These are phyloP conservation scores for Tyrophagus putrescentiae DNA, from an alignment of 1,140 invertebrate species.

Conservation along the genomic window DNA sequence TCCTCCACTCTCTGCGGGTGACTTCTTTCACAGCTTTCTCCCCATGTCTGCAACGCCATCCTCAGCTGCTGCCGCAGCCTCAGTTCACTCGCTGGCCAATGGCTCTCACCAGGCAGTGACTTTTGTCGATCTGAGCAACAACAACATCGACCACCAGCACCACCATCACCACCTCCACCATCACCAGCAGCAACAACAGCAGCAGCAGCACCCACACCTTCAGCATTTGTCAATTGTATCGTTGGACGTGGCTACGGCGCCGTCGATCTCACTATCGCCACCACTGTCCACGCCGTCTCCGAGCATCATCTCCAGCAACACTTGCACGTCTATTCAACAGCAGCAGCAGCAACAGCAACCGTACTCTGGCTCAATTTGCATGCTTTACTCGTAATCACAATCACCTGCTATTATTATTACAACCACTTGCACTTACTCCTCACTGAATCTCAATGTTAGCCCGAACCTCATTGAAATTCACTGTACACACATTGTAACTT, in stretches of 20 bases:
- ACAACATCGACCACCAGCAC: background rate
- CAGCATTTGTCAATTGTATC: background rate
- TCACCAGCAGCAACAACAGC: background rate
- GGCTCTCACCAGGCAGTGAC: background rate
- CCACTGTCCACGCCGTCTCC: background rate
- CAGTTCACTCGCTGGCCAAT: background rate
- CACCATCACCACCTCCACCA: background rate
- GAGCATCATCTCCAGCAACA: background rate
- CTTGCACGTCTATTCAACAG: background rate
- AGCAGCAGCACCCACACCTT: background rate
- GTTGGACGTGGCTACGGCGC: background rate
- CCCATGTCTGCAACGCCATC: background rate
- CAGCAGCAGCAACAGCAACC: background rate
- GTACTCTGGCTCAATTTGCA: background rate
- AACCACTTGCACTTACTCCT: too few species aligned
- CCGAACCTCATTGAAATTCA: too few species aligned
- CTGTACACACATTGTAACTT: too few species aligned
- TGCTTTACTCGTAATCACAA: background rate
- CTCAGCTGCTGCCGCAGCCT: background rate
- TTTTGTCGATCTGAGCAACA: background rate
- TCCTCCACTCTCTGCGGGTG: background rate
- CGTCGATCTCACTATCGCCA: constrained; percentile 8
- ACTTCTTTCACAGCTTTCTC: constrained; percentile 10
- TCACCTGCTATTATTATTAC: too few species aligned
- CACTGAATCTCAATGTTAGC: too few species aligned